Base-by-base conservation (phyloP, 35 echinoderm and acorn worm genomes). In the Lytechinus pictus region DNA sequence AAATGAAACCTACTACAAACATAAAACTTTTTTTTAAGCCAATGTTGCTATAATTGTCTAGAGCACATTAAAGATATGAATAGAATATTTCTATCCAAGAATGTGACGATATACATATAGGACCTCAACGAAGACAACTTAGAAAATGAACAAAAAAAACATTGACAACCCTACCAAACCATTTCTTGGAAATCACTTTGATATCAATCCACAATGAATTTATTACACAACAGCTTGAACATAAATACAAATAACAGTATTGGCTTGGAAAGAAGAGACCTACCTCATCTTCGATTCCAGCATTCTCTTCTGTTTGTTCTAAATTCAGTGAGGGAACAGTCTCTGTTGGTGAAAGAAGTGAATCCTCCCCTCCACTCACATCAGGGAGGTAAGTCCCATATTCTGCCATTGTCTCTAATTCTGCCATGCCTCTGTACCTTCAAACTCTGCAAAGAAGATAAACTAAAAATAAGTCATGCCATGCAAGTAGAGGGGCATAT, bases 231-330 rank as follows among this genome's bases (percentile, higher is more conserved):
- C 5, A 79, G 66, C 66, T n/a, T 19, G 61, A 71, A 5, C 14
- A 79, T 79, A 5, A 16, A 24, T 79, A 16, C 6, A 44, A 79
- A 79, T 79, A 6, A 79, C 19, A 24, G 21, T 79, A 7, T n/a
- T 79, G 57, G 12, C 21, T 24, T 79, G 19, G 8, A 79, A 24
- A 79, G 66, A 79, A 79, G 16, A n/a, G n/a, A 6, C 66, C 66
- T 79, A 93, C 92, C 92, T 57, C 92, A 57, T 93, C 92, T 57
- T 93, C 92, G 8, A 93, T 93, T 54, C 92, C 92, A 57, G 29
- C 92, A 4, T 93, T 54, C 53, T 93, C 92, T 8, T 54, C 92
- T n/a, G 92, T 57, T 57, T 9, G 92, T 11, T 54, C 92, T 19
- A 93, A 21, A 11, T 54, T 54, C 9, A 52, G 27, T 44, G 33